These are phyloP conservation scores for Kryptopterus vitreolus DNA, from an alignment of 2,797 vertebrate genomes.

Conservation along the genomic window DNA sequence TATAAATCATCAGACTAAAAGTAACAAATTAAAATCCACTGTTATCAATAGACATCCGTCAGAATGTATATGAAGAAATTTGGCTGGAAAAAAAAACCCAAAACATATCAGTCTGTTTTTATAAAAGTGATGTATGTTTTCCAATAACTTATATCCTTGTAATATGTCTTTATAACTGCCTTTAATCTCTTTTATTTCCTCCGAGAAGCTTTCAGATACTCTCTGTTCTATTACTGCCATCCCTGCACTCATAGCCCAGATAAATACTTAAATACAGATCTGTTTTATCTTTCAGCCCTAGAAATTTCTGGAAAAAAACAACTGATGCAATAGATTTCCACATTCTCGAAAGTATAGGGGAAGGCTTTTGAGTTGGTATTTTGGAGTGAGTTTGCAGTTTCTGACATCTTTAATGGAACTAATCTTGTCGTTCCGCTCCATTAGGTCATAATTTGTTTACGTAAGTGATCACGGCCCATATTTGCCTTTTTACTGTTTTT, in stretches of 20 bases:
- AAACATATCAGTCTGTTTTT: not conserved
- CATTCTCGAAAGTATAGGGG: not conserved
- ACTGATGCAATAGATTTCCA: not conserved
- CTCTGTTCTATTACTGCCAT: not conserved
- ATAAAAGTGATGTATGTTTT: not conserved
- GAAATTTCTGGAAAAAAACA: not conserved
- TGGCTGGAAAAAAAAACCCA: not conserved
- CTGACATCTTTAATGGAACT: conserved; percentile 34
- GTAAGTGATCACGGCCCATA: conserved; percentile 4
- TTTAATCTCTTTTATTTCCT: conserved; percentile 1
- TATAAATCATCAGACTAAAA: no score
- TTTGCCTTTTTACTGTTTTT: not conserved
- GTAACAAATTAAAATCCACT: no score
- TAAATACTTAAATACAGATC: not conserved
- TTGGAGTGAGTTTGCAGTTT: not conserved
- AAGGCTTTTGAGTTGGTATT: not conserved
- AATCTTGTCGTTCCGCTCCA: not conserved
- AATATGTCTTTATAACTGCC: not conserved
- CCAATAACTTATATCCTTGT: conserved; percentile 1
- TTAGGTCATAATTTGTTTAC: conserved; percentile 5
- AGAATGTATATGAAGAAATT: not conserved
- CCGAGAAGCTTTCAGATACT: not conserved
- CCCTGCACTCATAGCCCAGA: not conserved
- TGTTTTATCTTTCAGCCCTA: not conserved
- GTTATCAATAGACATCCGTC: no score